phyloP scores from a whole-genome alignment of 2,797 vertebrate species.

The Sebastes taczanowskii region DNA sequence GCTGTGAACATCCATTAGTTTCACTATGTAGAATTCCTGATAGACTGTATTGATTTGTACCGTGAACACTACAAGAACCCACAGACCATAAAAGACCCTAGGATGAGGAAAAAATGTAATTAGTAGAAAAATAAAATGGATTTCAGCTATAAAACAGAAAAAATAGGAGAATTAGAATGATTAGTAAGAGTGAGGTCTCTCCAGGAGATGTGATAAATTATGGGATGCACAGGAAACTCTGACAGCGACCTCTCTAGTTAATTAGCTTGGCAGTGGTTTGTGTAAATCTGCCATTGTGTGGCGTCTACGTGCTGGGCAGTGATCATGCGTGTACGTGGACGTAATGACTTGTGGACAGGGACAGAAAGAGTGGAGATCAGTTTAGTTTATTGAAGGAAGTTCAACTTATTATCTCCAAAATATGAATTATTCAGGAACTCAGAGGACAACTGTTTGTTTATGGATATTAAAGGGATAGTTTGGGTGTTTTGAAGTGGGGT shows the following conservation, averaged over 20 bases:
- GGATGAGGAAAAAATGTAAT: slow-evolving; percentile 2
- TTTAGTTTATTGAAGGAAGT: background rate
- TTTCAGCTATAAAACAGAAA: slow-evolving; percentile 13
- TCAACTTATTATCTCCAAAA: background rate
- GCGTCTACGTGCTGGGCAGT: background rate
- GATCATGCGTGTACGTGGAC: background rate
- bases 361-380: background rate
- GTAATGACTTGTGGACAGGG: background rate
- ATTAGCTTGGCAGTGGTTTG: slow-evolving; percentile 45
- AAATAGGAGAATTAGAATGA: background rate
- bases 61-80: background rate
- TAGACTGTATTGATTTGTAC: slow-evolving; percentile 19
- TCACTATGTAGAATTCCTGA: slow-evolving; percentile 11
- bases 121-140: slow-evolving; percentile 13
- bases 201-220: slow-evolving; percentile 27
- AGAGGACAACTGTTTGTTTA: background rate
- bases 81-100: background rate
- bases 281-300: slow-evolving; percentile 1
- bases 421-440: background rate
- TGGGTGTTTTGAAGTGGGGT: no score
- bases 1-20: slow-evolving; percentile 22
- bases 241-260: slow-evolving; percentile 29
- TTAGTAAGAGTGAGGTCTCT: slow-evolving; percentile 20
- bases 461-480: background rate
- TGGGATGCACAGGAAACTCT: background rate